A percentile compares a stretch with the other conserved stretches of the same genome.
phyloP scores from a whole-genome alignment of 2,797 vertebrate species.

The Botia almorhae region DNA sequence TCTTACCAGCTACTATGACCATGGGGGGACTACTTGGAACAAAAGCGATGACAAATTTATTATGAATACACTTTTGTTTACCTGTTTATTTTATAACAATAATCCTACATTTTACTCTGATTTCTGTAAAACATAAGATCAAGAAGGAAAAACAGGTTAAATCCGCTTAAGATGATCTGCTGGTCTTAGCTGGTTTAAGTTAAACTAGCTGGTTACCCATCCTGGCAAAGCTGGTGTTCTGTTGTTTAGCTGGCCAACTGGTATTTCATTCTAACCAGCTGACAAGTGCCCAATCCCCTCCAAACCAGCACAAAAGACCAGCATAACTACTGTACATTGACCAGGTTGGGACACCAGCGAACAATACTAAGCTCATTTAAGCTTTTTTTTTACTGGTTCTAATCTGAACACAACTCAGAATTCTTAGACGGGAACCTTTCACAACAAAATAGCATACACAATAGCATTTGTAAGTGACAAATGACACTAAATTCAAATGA shows the following conservation, averaged over 20 bases:
- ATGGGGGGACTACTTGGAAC: not conserved
- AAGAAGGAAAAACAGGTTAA: not conserved
- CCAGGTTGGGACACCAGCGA: no score
- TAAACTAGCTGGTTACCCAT: not conserved
- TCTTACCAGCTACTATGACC: not conserved
- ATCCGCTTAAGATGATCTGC: not conserved
- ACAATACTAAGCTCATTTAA: no score
- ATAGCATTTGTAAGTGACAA: not conserved
- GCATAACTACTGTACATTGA: not conserved
- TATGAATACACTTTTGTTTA: not conserved
- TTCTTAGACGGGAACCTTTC: not conserved
- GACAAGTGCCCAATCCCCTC: not conserved
- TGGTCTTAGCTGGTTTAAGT: not conserved
- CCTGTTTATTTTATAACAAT: not conserved
- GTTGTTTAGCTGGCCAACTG: not conserved
- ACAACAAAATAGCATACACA: not conserved
- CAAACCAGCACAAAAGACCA: not conserved
- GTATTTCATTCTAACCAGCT: not conserved
- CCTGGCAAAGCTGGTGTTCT: not conserved
- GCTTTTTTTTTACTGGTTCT: not conserved
- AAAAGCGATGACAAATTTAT: not conserved
- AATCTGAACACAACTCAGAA: not conserved
- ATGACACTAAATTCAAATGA: not conserved
- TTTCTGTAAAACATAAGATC: not conserved
- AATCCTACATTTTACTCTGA: not conserved